Evolutionary conservation across 2,113 vertebrate species (phyloP).

Genomic region (Saccopteryx leptura): DNA sequence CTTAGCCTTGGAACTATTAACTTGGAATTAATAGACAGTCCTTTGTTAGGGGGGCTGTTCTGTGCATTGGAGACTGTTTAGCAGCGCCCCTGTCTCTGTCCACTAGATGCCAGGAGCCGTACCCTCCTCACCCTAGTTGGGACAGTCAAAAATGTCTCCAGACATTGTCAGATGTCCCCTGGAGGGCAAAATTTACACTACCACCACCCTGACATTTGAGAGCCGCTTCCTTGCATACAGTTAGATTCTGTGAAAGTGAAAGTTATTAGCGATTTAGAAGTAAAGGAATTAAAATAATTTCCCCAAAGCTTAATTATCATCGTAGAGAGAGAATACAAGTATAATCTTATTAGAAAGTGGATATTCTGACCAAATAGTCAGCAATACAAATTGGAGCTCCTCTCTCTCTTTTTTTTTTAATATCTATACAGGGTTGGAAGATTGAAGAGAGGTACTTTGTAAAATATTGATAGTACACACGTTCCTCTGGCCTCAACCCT

Average conservation of each 20-base stretch:
- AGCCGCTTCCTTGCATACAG: background rate
- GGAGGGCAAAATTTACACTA: background rate
- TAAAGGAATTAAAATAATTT: background rate
- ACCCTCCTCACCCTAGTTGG: background rate
- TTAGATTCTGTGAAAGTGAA: background rate
- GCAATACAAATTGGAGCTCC: background rate
- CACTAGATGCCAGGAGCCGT: background rate
- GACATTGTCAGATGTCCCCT: background rate
- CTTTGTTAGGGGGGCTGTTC: background rate
- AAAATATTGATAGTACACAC: background rate
- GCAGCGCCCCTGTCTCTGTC: background rate
- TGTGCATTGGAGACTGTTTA: background rate
- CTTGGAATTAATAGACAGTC: background rate
- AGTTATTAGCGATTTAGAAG: slow-evolving; percentile 26
- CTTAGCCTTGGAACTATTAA: background rate
- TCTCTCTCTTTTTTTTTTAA: background rate
- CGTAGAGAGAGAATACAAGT: background rate
- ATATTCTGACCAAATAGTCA: background rate
- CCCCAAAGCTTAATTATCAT: background rate
- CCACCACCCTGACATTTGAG: background rate
- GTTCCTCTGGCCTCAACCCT: background rate
- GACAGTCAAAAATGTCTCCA: background rate
- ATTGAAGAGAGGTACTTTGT: slow-evolving; percentile 25
- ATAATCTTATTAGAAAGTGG: slow-evolving; percentile 20
- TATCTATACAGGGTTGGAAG: background rate